Base-by-base conservation (phyloP, 2,888 invertebrate species). In the Anaspis maculata region DNA sequence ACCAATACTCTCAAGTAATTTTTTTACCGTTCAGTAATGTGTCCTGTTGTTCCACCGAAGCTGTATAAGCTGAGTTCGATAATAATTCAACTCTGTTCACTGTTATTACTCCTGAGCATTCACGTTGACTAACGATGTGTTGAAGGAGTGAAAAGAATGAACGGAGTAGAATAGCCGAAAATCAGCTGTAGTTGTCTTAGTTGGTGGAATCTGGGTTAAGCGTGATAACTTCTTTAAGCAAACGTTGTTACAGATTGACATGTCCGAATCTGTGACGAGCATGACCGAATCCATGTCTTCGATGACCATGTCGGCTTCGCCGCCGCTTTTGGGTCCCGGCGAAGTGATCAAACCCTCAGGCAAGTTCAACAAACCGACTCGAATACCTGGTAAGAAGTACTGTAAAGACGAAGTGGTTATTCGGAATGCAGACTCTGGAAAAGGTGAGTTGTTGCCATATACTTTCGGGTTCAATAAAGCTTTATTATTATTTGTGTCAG, bases 351-450 rank as follows among this genome's bases (percentile, higher is more conserved):
- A 86, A 65, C 79, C 84, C 37, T 90, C 89, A 22, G 90, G 90
- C 36, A 90, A 90, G 68, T 90, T 87, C 66, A 70, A 78, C 30
- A 86, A 86, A 64, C 89, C 90, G 23, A 88, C 89, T 7, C 83
- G 88, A 66, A 86, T 91, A 52, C 86, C 89, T 28, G 89, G 89
- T 50, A 91, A 91, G 68, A 90, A 87, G 62, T 91, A 90, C 68
- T 89, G 88, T 57, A 90, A 92, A 65, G 92, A 94, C 62, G 94
- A 95, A 69, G 87, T 58, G 44, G 86, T 92, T 42, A 95, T 95
- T 56, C 76, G 91, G 47, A 94, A 94, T 66, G 87, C 90, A 42
- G 94, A 94, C 68, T 92, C 91, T 30, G 94, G 94, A 58, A 94
- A 94, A 84, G 92, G 92, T 90, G 70, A 64, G 41, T 34, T 28